phyloP scores from a whole-genome alignment of 2,888 invertebrate species.

The Liodrosophila aerea region DNA sequence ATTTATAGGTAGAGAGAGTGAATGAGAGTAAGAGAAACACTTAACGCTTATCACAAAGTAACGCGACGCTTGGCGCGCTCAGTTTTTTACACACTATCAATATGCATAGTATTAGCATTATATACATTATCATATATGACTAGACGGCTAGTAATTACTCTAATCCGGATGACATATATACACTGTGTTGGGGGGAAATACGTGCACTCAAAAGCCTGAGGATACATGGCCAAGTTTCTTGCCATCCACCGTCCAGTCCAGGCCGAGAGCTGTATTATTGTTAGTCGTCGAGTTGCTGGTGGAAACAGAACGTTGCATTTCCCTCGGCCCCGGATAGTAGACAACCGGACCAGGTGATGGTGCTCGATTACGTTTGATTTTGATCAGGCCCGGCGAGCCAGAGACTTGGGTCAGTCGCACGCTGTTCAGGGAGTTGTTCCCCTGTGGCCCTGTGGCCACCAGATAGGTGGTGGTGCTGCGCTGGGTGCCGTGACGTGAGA shows the following conservation, averaged over 20 bases:
- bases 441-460: slow-evolving; percentile 56
- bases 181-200: slow-evolving; percentile 6
- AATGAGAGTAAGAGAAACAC: slow-evolving; percentile 45
- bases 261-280: slow-evolving; percentile 79
- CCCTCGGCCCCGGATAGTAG: slow-evolving; percentile 82
- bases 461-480: slow-evolving; percentile 80
- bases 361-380: slow-evolving; percentile 81
- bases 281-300: slow-evolving; percentile 73
- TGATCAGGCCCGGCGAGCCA: slow-evolving; percentile 74
- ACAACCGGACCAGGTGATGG: slow-evolving; percentile 83
- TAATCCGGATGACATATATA: slow-evolving; percentile 24
- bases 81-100: slow-evolving; percentile 38
- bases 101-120: slow-evolving; percentile 16
- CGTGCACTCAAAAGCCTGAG: slow-evolving; percentile 79
- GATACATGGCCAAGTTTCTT: slow-evolving; percentile 81
- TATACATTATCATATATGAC: slow-evolving; percentile 20
- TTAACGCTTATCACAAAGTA: slow-evolving; percentile 73
- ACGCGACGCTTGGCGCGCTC: slow-evolving; percentile 68
- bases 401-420: slow-evolving; percentile 78
- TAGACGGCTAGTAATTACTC: slow-evolving; percentile 24
- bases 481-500: slow-evolving; percentile 84
- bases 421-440: slow-evolving; percentile 71
- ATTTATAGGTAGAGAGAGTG: too few relatives aligned
- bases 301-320: slow-evolving; percentile 76
- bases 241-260: slow-evolving; percentile 79